Conservation (phyloP, 2,888 invertebrate genomes). For the Drosophila nr. fundita region DNA sequence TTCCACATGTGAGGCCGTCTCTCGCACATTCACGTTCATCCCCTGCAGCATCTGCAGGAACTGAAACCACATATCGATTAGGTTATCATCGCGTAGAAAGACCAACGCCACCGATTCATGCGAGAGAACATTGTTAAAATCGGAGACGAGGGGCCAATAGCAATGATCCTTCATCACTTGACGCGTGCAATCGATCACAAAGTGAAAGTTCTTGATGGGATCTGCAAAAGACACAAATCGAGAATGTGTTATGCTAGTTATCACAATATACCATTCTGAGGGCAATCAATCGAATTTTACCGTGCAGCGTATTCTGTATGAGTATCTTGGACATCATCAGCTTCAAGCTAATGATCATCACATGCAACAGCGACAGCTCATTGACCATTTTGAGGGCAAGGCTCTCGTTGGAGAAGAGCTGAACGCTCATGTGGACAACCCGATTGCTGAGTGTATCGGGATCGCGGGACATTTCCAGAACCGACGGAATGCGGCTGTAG, state of each 20-base stretch:
- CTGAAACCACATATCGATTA: slow-evolving; percentile 98
- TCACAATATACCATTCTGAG: neutral
- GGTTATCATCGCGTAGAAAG: slow-evolving; percentile 94
- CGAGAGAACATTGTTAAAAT: slow-evolving; percentile 97
- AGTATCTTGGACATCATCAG: slow-evolving; percentile 97
- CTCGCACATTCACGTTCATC: slow-evolving; percentile 98
- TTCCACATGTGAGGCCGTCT: slow-evolving; percentile 96
- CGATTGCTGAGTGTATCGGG: slow-evolving; percentile 97
- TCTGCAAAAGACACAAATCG: slow-evolving; percentile 85
- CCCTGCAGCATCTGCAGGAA: slow-evolving; percentile 98
- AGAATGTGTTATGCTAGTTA: neutral
- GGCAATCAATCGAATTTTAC: slow-evolving; percentile 84
- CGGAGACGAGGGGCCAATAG: slow-evolving; percentile 98
- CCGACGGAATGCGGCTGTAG: slow-evolving; percentile 96
- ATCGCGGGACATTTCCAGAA: slow-evolving; percentile 93
- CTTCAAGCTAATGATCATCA: slow-evolving; percentile 95
- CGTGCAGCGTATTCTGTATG: slow-evolving; percentile 93
- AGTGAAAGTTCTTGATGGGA: slow-evolving; percentile 92
- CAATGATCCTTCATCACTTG: slow-evolving; percentile 98
- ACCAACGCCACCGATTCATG: slow-evolving; percentile 95
- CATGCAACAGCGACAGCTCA: slow-evolving; percentile 94
- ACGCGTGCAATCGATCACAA: slow-evolving; percentile 96
- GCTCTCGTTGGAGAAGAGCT: slow-evolving; percentile 97
- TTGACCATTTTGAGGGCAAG: slow-evolving; percentile 96
- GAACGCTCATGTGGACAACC: slow-evolving; percentile 98